Evolutionary conservation across 1,140 invertebrate genomes (phyloP), one percentile per base, ranked within the genome.

Genomic region (Drosophila orena): DNA sequence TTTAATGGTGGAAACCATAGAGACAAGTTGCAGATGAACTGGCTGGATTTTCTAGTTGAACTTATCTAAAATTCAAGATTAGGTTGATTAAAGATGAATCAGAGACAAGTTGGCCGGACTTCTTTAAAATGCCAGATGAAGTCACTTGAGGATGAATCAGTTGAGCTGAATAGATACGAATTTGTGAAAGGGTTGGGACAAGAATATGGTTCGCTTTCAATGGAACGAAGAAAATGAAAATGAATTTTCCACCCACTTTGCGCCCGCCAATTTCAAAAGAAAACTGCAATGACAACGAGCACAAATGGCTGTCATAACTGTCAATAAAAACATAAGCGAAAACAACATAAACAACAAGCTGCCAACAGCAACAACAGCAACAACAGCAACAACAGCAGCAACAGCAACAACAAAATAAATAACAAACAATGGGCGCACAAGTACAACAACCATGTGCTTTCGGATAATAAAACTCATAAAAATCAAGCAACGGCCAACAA

Each of bases 391-490:
- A 60, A 40, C 50, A 52, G 30, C 27, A 30, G 15, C 11, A 5
- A 7, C 34, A 22, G 20, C 24, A 38, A 22, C 17, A 6, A 14
- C 34, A 24, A 44, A 50, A 34, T 14, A 15, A 62, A 43, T 20
- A 47, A 44, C 22, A 46, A 59, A 30, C 22, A 30, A 59, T 56
- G 52, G 20, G 14, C 37, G 35, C 14, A 20, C 52, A 55, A 12
- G 24, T 27, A 58, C 42, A 58, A 20, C 61, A 64, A 30, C 42
- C 64, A 68, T 68, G 47, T 64, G 59, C 47, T 22, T 62, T 30
- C 37, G 47, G 38, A 50, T 37, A 52, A 68, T 52, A 64, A 69
- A 47, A 54, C 47, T 69, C 65, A 55, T 66, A 69, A 69, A 69
- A 68, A 66, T 46, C 65, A 66, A 54, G 34, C 61, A 66, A 66